These are phyloP conservation scores for Lapara coniferarum DNA, from an alignment of 2,888 invertebrate genomes.

Conservation along the genomic window DNA sequence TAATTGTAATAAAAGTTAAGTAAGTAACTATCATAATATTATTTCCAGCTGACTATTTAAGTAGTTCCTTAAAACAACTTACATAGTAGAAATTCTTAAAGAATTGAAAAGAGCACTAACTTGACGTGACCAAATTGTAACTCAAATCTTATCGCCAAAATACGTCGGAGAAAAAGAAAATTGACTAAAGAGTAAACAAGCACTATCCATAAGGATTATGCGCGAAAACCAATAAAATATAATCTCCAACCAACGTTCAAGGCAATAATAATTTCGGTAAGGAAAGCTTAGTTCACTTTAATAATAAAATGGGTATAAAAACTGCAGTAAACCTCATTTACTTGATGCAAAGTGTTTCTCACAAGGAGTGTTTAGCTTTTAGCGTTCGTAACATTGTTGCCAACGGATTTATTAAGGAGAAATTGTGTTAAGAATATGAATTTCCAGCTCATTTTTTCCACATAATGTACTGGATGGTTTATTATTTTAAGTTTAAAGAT, in stretches of 20 bases:
- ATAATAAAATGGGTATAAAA: slow-evolving; percentile 18
- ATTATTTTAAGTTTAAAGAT: not conserved
- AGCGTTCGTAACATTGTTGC: slow-evolving; percentile 18
- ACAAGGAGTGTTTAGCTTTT: slow-evolving; percentile 20
- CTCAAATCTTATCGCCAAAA: too few species aligned
- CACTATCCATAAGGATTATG: too few species aligned
- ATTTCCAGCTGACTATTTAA: too few species aligned
- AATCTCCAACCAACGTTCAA: not conserved
- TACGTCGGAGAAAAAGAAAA: too few species aligned
- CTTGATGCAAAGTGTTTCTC: slow-evolving; percentile 21
- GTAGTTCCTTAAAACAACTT: too few species aligned
- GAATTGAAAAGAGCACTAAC: too few species aligned
- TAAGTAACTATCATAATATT: too few species aligned
- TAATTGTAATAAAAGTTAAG: too few species aligned
- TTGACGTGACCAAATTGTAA: too few species aligned
- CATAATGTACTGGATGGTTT: not conserved
- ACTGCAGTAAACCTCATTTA: slow-evolving; percentile 21
- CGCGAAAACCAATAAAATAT: not conserved
- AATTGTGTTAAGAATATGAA: slow-evolving; percentile 17
- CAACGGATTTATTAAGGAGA: slow-evolving; percentile 10
- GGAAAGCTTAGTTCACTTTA: slow-evolving; percentile 11
- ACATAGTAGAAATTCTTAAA: too few species aligned
- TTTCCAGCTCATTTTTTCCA: slow-evolving; percentile 8
- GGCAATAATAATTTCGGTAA: slow-evolving; percentile 11
- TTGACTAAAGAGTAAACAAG: too few species aligned